Percentiles rank a stretch among this genome's conserved stretches.
Conservation (phyloP, 1,140 invertebrate genomes). For the Drosophila insularis region DNA sequence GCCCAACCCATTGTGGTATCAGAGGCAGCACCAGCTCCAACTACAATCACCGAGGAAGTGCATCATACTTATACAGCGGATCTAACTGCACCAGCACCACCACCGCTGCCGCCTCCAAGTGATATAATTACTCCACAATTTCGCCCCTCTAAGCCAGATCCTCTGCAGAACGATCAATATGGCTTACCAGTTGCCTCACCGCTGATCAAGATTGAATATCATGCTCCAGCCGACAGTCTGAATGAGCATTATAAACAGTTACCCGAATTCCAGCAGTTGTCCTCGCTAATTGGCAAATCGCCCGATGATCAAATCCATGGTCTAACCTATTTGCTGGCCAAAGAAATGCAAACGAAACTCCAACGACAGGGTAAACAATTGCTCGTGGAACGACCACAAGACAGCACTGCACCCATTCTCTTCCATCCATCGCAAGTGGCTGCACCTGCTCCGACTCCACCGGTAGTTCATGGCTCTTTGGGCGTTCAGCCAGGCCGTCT, state of each 20-base stretch:
- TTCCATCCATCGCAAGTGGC: constrained; percentile 53
- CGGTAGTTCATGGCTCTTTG: constrained; percentile 39
- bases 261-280: constrained; percentile 70
- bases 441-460: constrained; percentile 3
- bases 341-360: constrained; percentile 77
- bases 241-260: constrained; percentile 73
- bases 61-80: constrained; percentile 65
- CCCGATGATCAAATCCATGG: constrained; percentile 81
- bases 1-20: constrained; percentile 69
- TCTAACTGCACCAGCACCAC: constrained; percentile 3
- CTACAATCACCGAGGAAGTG: constrained; percentile 40
- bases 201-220: constrained; percentile 74
- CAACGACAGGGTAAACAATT: constrained; percentile 67
- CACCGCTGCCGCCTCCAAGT: constrained; percentile 8
- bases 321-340: constrained; percentile 74
- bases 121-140: constrained; percentile 43
- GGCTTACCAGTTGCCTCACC: constrained; percentile 42
- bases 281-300: constrained; percentile 74
- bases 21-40: constrained; percentile 25
- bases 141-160: constrained; percentile 67
- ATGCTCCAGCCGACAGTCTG: constrained; percentile 52
- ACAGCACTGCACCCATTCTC: constrained; percentile 69
- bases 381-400: constrained; percentile 57
- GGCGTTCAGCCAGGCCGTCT: constrained; percentile 61
- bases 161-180: constrained; percentile 54